phyloP scores from a whole-genome alignment of 1,140 invertebrate species.

The Maconellicoccus hirsutus region DNA sequence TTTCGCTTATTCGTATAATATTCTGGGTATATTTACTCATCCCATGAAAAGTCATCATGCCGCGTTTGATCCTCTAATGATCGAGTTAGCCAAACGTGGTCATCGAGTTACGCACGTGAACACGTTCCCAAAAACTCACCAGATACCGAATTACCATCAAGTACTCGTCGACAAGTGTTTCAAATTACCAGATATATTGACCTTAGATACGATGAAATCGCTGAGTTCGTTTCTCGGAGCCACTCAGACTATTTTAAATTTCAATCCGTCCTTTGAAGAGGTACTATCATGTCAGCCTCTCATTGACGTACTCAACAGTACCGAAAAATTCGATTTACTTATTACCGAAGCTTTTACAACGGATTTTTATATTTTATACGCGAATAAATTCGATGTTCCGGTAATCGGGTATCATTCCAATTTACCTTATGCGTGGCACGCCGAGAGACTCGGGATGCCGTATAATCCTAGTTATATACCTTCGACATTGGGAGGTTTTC shows the following conservation, averaged over 20 bases:
- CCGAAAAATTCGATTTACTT: constrained; percentile 31
- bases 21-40: constrained; percentile 33
- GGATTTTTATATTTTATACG: constrained; percentile 30
- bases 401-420: constrained; percentile 45
- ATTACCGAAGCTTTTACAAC: constrained; percentile 31
- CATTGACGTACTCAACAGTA: background rate
- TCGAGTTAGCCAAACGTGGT: constrained; percentile 31
- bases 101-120: constrained; percentile 33
- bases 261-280: background rate
- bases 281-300: background rate
- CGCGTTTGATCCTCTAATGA: constrained; percentile 33
- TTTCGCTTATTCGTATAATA: constrained; percentile 23
- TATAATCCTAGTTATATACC: constrained; percentile 24
- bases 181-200: background rate
- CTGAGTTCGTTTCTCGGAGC: background rate
- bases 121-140: constrained; percentile 38
- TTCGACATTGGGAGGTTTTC: background rate
- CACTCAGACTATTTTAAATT: background rate
- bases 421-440: constrained; percentile 46
- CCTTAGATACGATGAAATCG: background rate
- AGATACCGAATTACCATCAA: constrained; percentile 41
- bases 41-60: constrained; percentile 34
- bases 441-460: constrained; percentile 32
- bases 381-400: constrained; percentile 35
- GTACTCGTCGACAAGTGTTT: constrained; percentile 31